Conservation (phyloP, 1,140 invertebrate species). For the Aethina tumida region DNA sequence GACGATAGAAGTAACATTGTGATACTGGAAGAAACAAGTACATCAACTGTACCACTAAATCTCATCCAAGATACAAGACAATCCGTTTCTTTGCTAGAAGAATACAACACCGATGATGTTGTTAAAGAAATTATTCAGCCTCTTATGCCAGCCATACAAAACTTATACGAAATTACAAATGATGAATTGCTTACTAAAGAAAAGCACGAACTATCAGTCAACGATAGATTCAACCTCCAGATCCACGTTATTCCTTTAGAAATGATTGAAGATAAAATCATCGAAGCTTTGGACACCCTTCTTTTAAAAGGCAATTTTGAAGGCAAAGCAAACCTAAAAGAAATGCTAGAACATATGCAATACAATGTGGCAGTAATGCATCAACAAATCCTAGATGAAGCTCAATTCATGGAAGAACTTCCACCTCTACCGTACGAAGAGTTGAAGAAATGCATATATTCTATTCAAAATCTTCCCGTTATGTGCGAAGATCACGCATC, state of each 20-base stretch:
- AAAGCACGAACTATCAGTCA: constrained; percentile 20
- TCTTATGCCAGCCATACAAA: constrained; percentile 15
- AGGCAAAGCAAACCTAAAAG: constrained; percentile 14
- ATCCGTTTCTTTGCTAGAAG: constrained; percentile 14
- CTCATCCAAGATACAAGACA: constrained; percentile 22
- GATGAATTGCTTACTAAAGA: constrained; percentile 18
- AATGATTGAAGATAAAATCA: constrained; percentile 25
- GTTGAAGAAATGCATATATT: constrained; percentile 25
- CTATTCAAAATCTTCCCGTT: constrained; percentile 24
- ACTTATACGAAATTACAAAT: constrained; percentile 16
- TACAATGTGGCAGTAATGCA: constrained; percentile 30
- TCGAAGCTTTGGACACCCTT: constrained; percentile 23
- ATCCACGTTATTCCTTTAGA: constrained; percentile 23
- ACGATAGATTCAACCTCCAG: constrained; percentile 19
- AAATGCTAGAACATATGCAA: constrained; percentile 23
- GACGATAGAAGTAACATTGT: constrained; percentile 20
- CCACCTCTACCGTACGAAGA: constrained; percentile 11
- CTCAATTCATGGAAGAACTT: constrained; percentile 14
- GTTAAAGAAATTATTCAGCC: constrained; percentile 13
- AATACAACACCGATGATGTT: constrained; percentile 8
- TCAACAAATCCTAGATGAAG: constrained; percentile 26
- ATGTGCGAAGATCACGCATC: constrained; percentile 17
- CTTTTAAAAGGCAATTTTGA: constrained; percentile 11
- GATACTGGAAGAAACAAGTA: constrained; percentile 24
- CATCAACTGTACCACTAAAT: constrained; percentile 17